These are phyloP conservation scores for Arctia plantaginis DNA, from an alignment of 2,888 invertebrate species.

Conservation along the genomic window DNA sequence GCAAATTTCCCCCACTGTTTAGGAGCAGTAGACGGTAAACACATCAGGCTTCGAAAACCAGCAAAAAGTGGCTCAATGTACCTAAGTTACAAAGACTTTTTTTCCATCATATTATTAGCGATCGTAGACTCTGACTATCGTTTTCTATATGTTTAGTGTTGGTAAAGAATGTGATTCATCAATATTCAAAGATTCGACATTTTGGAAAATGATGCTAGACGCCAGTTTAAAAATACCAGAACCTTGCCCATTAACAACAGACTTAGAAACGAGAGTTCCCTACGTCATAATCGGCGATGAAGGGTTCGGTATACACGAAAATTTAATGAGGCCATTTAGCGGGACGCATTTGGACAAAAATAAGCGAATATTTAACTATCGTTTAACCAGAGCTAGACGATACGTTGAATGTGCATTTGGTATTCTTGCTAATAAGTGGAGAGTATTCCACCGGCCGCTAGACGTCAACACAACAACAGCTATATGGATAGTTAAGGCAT, in stretches of 20 bases:
- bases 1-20: constrained; percentile 1
- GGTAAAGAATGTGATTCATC: constrained; percentile 48
- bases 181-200: constrained; percentile 43
- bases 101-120: constrained; percentile 47
- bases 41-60: background rate
- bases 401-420: constrained; percentile 12
- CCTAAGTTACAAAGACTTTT: constrained; percentile 37
- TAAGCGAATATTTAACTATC: constrained; percentile 35
- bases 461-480: background rate
- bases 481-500: constrained; percentile 10
- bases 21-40: background rate
- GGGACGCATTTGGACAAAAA: constrained; percentile 30
- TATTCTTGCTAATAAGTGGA: too few species aligned
- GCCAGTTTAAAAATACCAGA: constrained; percentile 42
- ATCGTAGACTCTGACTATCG: constrained; percentile 45
- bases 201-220: constrained; percentile 47
- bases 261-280: constrained; percentile 35
- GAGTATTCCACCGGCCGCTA: background rate
- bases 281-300: constrained; percentile 37
- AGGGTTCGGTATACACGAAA: constrained; percentile 31
- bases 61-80: background rate
- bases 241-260: constrained; percentile 37
- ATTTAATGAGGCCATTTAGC: constrained; percentile 33
- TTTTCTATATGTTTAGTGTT: constrained; percentile 40
- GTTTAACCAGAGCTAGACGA: constrained; percentile 19